Conservation (phyloP, 1,140 invertebrate genomes). For the Antheraea pernyi region DNA sequence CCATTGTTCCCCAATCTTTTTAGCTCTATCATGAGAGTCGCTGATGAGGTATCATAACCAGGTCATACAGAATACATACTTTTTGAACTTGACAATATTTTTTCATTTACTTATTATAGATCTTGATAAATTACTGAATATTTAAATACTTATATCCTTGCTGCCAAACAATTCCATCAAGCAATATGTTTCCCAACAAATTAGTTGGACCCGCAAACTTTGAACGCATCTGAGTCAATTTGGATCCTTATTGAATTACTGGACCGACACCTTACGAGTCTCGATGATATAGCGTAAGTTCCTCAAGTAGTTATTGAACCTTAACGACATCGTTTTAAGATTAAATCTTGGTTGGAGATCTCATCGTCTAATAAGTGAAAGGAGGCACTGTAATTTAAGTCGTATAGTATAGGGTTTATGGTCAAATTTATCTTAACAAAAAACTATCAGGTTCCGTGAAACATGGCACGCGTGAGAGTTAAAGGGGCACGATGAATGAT, state of each 20-base stretch:
- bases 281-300: neutral
- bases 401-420: constrained; percentile 5
- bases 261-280: constrained; percentile 55
- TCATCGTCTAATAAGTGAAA: neutral
- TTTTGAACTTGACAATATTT: too few species aligned
- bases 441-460: neutral
- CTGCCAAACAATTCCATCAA: constrained; percentile 38
- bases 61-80: too few species aligned
- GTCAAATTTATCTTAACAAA: constrained; percentile 16
- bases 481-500: constrained; percentile 65
- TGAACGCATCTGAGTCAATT: constrained; percentile 69
- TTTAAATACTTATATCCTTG: constrained; percentile 23
- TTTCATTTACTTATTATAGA: neutral
- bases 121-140: neutral
- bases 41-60: too few species aligned
- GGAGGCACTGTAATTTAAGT: constrained; percentile 5
- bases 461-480: constrained; percentile 41
- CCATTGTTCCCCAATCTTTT: too few species aligned
- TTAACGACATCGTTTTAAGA: neutral
- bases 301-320: neutral
- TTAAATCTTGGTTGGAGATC: neutral
- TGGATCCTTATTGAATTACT: constrained; percentile 73
- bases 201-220: constrained; percentile 57
- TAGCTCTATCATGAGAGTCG: too few species aligned
- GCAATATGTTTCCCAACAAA: constrained; percentile 70